Conservation (phyloP, 1,140 invertebrate genomes). For the Heliothis virescens region DNA sequence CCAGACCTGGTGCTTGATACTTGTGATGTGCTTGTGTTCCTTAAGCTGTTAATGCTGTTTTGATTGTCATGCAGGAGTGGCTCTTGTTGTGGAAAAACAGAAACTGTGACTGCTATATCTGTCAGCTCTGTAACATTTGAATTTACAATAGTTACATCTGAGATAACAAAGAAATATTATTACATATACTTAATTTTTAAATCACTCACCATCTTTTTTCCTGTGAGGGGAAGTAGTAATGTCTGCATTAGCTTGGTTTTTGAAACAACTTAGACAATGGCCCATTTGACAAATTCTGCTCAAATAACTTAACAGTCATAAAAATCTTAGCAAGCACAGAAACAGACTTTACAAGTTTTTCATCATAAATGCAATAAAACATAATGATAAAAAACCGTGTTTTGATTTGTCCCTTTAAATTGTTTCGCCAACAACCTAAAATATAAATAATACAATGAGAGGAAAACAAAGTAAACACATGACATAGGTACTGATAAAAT, state of each 20-base stretch:
- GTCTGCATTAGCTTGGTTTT: constrained; percentile 88
- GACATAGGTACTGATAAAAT: constrained; percentile 29
- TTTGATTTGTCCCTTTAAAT: constrained; percentile 55
- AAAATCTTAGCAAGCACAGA: constrained; percentile 65
- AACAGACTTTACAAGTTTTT: constrained; percentile 68
- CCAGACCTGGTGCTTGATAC: constrained; percentile 82
- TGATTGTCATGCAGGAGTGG: constrained; percentile 83
- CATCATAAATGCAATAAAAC: constrained; percentile 75
- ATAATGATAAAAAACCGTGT: constrained; percentile 75
- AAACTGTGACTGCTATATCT: constrained; percentile 85
- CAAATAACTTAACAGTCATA: constrained; percentile 69
- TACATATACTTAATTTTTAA: background rate
- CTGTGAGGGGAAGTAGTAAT: constrained; percentile 85
- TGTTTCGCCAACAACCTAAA: constrained; percentile 63
- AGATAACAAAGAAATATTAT: background rate
- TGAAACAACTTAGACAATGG: constrained; percentile 92
- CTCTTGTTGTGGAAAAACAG: constrained; percentile 86
- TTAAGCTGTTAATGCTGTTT: constrained; percentile 76
- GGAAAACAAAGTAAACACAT: constrained; percentile 42
- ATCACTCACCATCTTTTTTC: constrained; percentile 88
- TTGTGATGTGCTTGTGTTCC: constrained; percentile 84
- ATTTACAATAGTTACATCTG: constrained; percentile 24
- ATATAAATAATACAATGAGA: constrained; percentile 49
- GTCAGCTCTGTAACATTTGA: constrained; percentile 85
- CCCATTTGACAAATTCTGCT: constrained; percentile 89